Conservation (phyloP, 2,113 vertebrate genomes). For the Meles meles region DNA sequence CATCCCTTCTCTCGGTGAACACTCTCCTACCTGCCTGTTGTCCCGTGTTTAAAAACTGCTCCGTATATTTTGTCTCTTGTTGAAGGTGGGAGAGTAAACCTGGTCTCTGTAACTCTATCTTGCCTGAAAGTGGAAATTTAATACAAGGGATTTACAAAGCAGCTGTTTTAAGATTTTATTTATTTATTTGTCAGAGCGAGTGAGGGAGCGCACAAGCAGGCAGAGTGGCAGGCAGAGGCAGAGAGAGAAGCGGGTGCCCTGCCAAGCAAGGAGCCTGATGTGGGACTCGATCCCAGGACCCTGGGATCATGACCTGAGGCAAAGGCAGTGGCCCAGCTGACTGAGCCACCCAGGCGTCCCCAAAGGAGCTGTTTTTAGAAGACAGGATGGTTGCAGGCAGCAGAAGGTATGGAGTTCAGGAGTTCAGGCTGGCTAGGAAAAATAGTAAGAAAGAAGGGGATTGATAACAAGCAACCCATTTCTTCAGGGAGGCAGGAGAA, state of each 20-base stretch:
- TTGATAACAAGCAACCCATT: background rate
- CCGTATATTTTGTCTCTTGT: background rate
- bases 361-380: background rate
- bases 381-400: background rate
- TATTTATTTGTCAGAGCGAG: too few species aligned
- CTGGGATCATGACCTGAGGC: too few species aligned
- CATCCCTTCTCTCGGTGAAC: background rate
- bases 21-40: background rate
- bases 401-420: background rate
- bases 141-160: background rate
- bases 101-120: background rate
- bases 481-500: background rate
- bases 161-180: background rate
- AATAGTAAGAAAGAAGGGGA: background rate
- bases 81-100: background rate
- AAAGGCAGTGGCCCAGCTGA: too few species aligned
- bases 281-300: too few species aligned
- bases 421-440: background rate
- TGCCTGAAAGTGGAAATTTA: background rate
- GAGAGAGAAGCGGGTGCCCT: too few species aligned
- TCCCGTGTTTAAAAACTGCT: background rate
- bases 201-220: too few species aligned
- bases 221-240: too few species aligned
- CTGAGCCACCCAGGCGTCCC: too few species aligned
- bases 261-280: too few species aligned